phyloP scores from a whole-genome alignment of 2,888 invertebrate genomes.

The Mythimna lalbum region DNA sequence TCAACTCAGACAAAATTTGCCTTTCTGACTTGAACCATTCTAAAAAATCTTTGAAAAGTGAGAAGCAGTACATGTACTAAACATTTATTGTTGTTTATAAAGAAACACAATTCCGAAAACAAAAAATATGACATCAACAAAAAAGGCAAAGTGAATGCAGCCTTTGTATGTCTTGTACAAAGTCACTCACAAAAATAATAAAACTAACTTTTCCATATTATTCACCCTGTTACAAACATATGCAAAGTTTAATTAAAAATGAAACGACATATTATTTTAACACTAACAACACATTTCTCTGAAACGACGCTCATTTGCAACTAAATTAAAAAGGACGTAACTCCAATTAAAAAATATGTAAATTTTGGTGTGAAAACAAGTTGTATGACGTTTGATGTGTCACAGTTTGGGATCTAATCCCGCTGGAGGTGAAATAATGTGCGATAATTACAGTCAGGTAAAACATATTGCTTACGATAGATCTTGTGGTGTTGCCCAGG shows the following conservation, averaged over 20 bases:
- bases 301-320: conserved; percentile 57
- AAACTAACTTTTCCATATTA: conserved; percentile 11
- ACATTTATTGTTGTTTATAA: too few species aligned
- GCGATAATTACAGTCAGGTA: too few species aligned
- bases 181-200: neutral
- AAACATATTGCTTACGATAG: too few species aligned
- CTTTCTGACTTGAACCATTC: too few species aligned
- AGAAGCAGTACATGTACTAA: too few species aligned
- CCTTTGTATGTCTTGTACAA: neutral
- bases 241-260: conserved; percentile 23
- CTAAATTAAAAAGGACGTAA: conserved; percentile 51
- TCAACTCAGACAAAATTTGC: too few species aligned
- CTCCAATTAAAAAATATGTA: conserved; percentile 51
- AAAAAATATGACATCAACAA: neutral
- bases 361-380: conserved; percentile 32
- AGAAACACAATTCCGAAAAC: too few species aligned
- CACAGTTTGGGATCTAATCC: neutral
- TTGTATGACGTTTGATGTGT: conserved; percentile 29
- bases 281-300: conserved; percentile 32
- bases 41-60: too few species aligned
- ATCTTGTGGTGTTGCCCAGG: too few species aligned
- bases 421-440: neutral
- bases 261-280: conserved; percentile 12
- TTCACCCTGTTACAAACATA: conserved; percentile 2
- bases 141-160: neutral